phyloP scores from a whole-genome alignment of 2,113 vertebrate species.

The Taurulus bubalis region DNA sequence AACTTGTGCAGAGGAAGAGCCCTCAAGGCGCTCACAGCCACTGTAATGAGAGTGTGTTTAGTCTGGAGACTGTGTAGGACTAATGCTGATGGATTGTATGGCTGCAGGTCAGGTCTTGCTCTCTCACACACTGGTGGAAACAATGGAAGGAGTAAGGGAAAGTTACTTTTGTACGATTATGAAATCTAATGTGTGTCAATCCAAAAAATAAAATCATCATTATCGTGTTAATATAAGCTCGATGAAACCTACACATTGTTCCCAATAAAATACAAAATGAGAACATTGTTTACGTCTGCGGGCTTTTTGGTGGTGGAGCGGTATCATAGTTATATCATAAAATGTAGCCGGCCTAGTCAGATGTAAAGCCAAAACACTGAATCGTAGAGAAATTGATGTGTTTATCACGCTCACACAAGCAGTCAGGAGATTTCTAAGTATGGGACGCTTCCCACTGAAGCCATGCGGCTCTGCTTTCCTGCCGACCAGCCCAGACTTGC shows the following conservation, averaged over 20 bases:
- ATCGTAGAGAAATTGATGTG: constrained; percentile 35
- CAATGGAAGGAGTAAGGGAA: constrained; percentile 41
- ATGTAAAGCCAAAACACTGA: constrained; percentile 19
- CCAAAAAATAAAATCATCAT: constrained; percentile 20
- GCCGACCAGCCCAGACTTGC: constrained; percentile 71
- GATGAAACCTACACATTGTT: constrained; percentile 16
- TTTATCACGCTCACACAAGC: constrained; percentile 37
- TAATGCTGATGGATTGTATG: constrained; percentile 86
- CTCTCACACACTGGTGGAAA: constrained; percentile 65
- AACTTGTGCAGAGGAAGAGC: constrained; percentile 78
- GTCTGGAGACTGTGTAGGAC: constrained; percentile 82
- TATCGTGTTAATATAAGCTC: constrained; percentile 11
- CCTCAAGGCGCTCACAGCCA: constrained; percentile 70
- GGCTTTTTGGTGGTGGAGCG: not conserved
- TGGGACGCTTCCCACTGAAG: constrained; percentile 37
- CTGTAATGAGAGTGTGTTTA: constrained; percentile 87
- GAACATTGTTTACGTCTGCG: constrained; percentile 1
- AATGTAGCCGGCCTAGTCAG: not conserved
- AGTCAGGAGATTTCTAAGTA: constrained; percentile 41
- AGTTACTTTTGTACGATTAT: constrained; percentile 55
- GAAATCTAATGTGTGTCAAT: constrained; percentile 23
- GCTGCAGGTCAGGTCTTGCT: constrained; percentile 82
- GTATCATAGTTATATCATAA: constrained; percentile 21
- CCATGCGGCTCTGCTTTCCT: constrained; percentile 43
- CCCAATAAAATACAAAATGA: constrained; percentile 9